A percentile compares a stretch with the other conserved stretches of the same genome.
Evolutionary conservation across 2,888 invertebrate genomes (phyloP).

Genomic region (Lasius fuliginosus): DNA sequence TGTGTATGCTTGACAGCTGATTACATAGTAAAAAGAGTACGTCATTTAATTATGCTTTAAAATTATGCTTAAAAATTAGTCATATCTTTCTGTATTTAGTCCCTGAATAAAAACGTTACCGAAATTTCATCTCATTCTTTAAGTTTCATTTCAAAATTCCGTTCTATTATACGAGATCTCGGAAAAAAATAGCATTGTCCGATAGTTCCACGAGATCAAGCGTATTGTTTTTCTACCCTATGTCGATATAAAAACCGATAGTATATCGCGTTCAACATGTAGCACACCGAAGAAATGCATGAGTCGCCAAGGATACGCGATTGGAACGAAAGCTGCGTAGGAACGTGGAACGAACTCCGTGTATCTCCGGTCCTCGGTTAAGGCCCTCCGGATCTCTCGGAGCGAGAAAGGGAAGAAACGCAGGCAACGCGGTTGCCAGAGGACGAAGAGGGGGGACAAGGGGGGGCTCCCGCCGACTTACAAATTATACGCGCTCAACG

Average conservation of each 20-base stretch:
- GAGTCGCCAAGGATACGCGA: conserved; percentile 26
- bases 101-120: background rate
- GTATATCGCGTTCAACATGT: conserved; percentile 14
- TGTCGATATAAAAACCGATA: conserved; percentile 16
- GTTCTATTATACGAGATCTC: background rate
- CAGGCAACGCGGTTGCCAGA: conserved; percentile 56
- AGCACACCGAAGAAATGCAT: conserved; percentile 19
- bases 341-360: conserved; percentile 54
- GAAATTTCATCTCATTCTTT: background rate
- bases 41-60: background rate
- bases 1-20: background rate
- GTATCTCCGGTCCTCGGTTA: conserved; percentile 37
- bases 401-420: conserved; percentile 51
- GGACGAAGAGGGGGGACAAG: conserved; percentile 43
- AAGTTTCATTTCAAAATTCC: background rate
- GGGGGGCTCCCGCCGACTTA: conserved; percentile 83
- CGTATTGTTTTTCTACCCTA: background rate
- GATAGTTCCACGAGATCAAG: background rate
- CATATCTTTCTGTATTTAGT: background rate
- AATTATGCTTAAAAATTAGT: background rate
- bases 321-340: conserved; percentile 51
- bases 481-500: conserved; percentile 86
- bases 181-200: background rate
- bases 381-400: background rate
- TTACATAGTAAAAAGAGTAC: background rate